These are phyloP conservation scores for Columba janthina DNA, from an alignment of 2,113 vertebrate genomes.

Conservation along the genomic window DNA sequence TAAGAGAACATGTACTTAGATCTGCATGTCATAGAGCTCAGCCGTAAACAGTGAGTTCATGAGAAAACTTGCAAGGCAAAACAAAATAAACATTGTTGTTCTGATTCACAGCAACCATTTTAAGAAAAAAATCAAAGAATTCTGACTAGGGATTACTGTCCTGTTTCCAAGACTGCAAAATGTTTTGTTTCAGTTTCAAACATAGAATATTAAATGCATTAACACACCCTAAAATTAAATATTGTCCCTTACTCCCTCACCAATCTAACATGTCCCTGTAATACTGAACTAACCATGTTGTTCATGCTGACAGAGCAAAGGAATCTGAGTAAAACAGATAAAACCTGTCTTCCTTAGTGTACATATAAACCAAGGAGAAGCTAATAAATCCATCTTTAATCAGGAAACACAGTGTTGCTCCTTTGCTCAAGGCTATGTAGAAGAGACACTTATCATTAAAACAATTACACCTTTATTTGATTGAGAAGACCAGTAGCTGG, in stretches of 20 bases:
- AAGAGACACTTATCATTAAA: background rate
- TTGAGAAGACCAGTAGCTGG: background rate
- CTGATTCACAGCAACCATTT: background rate
- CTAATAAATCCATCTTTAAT: background rate
- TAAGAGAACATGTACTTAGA: background rate
- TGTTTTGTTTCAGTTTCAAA: background rate
- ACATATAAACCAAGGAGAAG: background rate
- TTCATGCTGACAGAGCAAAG: background rate
- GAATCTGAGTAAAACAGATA: background rate
- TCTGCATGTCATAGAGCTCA: background rate
- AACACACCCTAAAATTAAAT: background rate
- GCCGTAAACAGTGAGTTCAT: background rate
- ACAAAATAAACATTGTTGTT: background rate
- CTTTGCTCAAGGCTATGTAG: background rate
- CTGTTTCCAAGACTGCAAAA: background rate
- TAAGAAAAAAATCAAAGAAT: background rate
- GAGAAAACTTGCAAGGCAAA: background rate
- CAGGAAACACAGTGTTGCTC: background rate
- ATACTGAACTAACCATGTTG: background rate
- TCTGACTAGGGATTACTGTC: background rate
- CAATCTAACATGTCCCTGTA: background rate
- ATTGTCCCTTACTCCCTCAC: rapidly evolving
- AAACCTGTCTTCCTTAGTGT: background rate
- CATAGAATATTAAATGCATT: background rate
- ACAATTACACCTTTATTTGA: background rate